Base-by-base conservation (phyloP, 2,797 vertebrate genomes). In the Mormyrops attenuatus region DNA sequence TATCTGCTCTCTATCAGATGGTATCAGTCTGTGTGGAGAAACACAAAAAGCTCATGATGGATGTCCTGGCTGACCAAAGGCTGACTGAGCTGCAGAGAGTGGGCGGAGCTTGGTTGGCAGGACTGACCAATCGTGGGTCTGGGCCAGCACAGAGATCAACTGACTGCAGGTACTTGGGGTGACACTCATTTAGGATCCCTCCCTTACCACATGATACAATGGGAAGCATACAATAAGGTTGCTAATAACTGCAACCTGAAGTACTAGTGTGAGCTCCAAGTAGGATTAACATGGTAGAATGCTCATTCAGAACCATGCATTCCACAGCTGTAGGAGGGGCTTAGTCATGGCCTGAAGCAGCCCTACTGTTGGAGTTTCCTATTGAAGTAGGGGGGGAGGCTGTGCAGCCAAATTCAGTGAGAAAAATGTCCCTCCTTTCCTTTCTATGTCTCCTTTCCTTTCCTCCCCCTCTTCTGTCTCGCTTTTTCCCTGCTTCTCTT, bases 51-150 rank as follows among this genome's bases (percentile, higher is more conserved):
- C 96, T 97, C 38, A 96, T 98, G 95, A 94, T 93, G 89, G 96
- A 95, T 89, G 96, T 98, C 80, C 94, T 98, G 90, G 96, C 95
- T 13, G 97, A 98, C 94, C 96, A 96, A 30, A 94, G 96, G 52
- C 88, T 98, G 69, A 97, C 96, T 0, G 96, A 96, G 15, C 95
- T 97, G 26, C 97, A 98, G 94, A 95, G 95, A 88, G 96, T 95
- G 6, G 97, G 97, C 0, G 97, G 97, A 6, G 96, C 97, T 52
- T 96, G 97, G 95, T 94, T 98, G 1, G 97, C 97, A n/a, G 96
- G 95, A 30, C 92, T 97, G 90, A 93, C 94, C 90, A 96, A 95
- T 69, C 94, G 94, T 15, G 49, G 94, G 0, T 90, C 96, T 5
- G 95, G 95, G 89, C 89, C 96, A 90, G 94, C 95, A 3, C 95